A percentile compares a stretch with the other conserved stretches of the same genome.
phyloP scores from a whole-genome alignment of 1,140 invertebrate species.

The Eupristina koningsbergeri region DNA sequence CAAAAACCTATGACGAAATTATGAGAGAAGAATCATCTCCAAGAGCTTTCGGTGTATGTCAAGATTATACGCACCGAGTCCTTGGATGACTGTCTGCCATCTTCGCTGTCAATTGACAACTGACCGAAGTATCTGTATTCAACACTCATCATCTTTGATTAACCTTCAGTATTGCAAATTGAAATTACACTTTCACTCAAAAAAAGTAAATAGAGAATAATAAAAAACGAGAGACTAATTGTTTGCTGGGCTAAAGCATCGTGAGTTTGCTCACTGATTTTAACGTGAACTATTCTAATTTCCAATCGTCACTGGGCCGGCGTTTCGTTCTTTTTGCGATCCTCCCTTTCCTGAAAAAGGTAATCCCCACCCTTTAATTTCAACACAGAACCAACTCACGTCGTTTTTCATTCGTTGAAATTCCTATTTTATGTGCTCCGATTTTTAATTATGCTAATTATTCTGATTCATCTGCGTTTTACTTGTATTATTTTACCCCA shows the following conservation, averaged over 20 bases:
- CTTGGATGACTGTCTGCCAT: constrained; percentile 57
- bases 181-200: neutral
- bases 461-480: neutral
- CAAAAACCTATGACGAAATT: neutral
- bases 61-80: constrained; percentile 57
- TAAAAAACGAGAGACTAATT: neutral
- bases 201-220: neutral
- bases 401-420: neutral
- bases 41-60: neutral
- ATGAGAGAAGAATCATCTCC: neutral
- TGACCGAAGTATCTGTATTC: constrained; percentile 57
- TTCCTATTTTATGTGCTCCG: neutral
- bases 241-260: neutral
- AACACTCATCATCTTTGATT: constrained; percentile 59
- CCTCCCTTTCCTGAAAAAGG: neutral
- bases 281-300: neutral
- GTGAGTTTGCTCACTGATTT: neutral
- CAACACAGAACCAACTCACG: neutral
- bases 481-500: too few relatives aligned
- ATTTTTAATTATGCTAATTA: neutral
- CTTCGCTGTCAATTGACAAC: constrained; percentile 60
- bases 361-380: neutral
- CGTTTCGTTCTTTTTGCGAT: neutral
- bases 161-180: neutral
- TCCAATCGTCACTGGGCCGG: neutral